These are phyloP conservation scores for Harpagoxenus sublaevis DNA, from an alignment of 2,888 invertebrate genomes.

Conservation along the genomic window DNA sequence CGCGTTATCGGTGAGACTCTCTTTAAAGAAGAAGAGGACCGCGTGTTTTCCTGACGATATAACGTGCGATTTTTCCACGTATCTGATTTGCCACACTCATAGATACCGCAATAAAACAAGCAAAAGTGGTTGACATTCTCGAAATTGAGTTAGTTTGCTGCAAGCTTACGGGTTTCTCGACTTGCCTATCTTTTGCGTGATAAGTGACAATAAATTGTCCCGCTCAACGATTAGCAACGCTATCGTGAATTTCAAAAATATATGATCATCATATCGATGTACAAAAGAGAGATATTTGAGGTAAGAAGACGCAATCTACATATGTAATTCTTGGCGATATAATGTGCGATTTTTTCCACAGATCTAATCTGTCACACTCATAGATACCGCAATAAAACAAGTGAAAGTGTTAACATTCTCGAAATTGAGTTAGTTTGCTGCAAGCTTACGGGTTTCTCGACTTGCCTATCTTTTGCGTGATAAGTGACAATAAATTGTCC, in stretches of 20 bases:
- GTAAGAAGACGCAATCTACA: not conserved
- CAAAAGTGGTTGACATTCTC: not conserved
- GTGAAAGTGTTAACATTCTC: not conserved
- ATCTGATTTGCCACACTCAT: not conserved
- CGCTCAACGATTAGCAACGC: not conserved
- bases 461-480: not conserved
- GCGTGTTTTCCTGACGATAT: not conserved
- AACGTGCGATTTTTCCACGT: slow-evolving; percentile 3
- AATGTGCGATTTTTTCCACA: not conserved
- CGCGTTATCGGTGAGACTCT: slow-evolving; percentile 17
- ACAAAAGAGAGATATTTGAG: too few species aligned
- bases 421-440: not conserved
- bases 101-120: not conserved
- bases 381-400: not conserved
- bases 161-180: not conserved
- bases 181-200: not conserved
- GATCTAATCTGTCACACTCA: not conserved
- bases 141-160: not conserved
- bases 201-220: not conserved
- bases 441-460: not conserved
- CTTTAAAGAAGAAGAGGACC: not conserved
- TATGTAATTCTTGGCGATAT: not conserved
- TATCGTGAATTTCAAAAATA: too few species aligned
- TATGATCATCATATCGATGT: too few species aligned
- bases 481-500: not conserved